These are phyloP conservation scores for Brachionichthys hirsutus DNA, from an alignment of 2,113 vertebrate species.

Conservation along the genomic window DNA sequence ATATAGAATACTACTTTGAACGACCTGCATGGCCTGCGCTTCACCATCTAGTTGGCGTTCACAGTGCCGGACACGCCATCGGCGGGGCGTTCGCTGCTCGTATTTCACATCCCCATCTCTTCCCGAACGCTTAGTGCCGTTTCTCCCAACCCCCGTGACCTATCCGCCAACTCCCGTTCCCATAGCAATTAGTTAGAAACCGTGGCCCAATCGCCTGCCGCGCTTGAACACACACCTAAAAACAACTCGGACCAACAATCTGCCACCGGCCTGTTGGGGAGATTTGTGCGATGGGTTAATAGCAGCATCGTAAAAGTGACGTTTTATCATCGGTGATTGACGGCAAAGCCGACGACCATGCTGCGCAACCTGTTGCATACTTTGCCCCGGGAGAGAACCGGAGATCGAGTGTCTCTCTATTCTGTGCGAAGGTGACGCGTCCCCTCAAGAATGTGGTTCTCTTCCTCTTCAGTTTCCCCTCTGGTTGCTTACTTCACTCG, in stretches of 20 bases:
- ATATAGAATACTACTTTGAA: no score
- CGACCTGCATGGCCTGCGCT: no score
- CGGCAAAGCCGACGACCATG: constrained; percentile 10
- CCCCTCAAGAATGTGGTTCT: constrained; percentile 70
- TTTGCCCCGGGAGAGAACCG: constrained; percentile 41
- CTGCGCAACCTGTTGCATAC: constrained; percentile 54
- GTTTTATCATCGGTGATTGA: constrained; percentile 31
- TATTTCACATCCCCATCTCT: constrained; percentile 29
- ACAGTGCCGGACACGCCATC: constrained; percentile 13
- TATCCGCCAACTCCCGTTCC: constrained; percentile 53
- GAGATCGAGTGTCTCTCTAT: constrained; percentile 52
- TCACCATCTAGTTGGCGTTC: constrained; percentile 37
- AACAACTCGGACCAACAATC: constrained; percentile 26
- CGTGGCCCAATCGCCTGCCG: constrained; percentile 45
- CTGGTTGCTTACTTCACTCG: constrained; percentile 66
- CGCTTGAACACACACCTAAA: constrained; percentile 37
- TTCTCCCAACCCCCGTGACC: constrained; percentile 51
- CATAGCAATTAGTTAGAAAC: constrained; percentile 60
- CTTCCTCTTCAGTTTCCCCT: constrained; percentile 70
- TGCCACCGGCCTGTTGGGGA: constrained; percentile 25
- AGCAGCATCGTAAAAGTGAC: constrained; percentile 45
- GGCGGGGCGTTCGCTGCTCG: constrained; percentile 3
- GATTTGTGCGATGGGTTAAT: constrained; percentile 70
- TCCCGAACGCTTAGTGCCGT: constrained; percentile 31
- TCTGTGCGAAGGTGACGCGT: constrained; percentile 69